A percentile compares a stretch with the other conserved stretches of the same genome.
phyloP scores from a whole-genome alignment of 2,888 invertebrate species.

The Epistrophe grossulariae region DNA sequence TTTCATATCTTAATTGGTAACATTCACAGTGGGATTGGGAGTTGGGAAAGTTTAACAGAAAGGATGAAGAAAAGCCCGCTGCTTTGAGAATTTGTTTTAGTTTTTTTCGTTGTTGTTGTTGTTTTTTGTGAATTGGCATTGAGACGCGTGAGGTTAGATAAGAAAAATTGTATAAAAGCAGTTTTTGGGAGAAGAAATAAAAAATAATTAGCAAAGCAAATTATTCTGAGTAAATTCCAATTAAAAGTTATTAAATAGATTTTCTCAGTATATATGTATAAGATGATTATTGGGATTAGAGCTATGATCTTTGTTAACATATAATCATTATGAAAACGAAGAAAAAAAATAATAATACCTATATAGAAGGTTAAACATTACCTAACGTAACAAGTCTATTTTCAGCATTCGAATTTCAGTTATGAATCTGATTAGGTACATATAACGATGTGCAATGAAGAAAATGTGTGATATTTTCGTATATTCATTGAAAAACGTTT shows the following conservation, averaged over 20 bases:
- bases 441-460: too few relatives aligned
- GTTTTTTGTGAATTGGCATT: background rate
- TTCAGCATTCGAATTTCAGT: too few relatives aligned
- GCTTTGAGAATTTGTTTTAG: conserved; percentile 30
- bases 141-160: background rate
- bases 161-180: background rate
- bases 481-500: too few relatives aligned
- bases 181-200: background rate
- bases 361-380: too few relatives aligned
- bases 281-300: background rate
- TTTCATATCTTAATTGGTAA: conserved; percentile 72
- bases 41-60: conserved; percentile 25
- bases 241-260: conserved; percentile 1
- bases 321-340: too few relatives aligned
- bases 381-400: too few relatives aligned
- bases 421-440: too few relatives aligned
- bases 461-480: too few relatives aligned
- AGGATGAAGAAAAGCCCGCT: conserved; percentile 14
- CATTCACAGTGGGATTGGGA: conserved; percentile 24
- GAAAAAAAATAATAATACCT: too few relatives aligned
- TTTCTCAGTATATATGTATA: too few relatives aligned
- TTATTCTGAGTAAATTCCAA: background rate
- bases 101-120: too few relatives aligned
- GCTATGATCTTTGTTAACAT: background rate
- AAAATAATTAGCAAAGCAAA: background rate